phyloP scores from a whole-genome alignment of 2,888 invertebrate genomes.

The Emmelina monodactyla region DNA sequence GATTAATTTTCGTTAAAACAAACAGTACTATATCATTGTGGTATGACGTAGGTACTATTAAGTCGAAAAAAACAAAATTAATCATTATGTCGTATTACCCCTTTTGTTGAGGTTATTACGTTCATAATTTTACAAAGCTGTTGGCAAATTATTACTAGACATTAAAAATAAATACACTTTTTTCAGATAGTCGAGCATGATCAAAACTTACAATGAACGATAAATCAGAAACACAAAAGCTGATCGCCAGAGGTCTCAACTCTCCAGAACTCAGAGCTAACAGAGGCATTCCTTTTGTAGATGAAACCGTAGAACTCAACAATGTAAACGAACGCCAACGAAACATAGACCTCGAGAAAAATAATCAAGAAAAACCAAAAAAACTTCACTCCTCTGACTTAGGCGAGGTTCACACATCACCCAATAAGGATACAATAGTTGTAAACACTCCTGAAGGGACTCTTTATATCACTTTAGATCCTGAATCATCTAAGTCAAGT shows the following conservation, averaged over 20 bases:
- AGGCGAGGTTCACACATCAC: slow-evolving; percentile 38
- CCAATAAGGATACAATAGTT: slow-evolving; percentile 52
- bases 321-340: slow-evolving; percentile 27
- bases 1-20: too few relatives aligned
- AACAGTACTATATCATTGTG: too few relatives aligned
- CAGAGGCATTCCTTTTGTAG: slow-evolving; percentile 22
- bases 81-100: too few relatives aligned
- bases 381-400: slow-evolving; percentile 42
- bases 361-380: slow-evolving; percentile 16
- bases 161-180: too few relatives aligned
- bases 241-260: slow-evolving; percentile 36
- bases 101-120: too few relatives aligned
- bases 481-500: slow-evolving; percentile 30
- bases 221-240: slow-evolving; percentile 9
- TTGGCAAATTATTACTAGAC: too few relatives aligned
- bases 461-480: slow-evolving; percentile 51
- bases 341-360: slow-evolving; percentile 24
- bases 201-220: not conserved
- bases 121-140: too few relatives aligned
- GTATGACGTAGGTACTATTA: too few relatives aligned
- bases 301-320: slow-evolving; percentile 25
- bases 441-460: slow-evolving; percentile 57
- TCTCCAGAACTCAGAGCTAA: slow-evolving; percentile 35
- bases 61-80: too few relatives aligned
- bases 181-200: not conserved